A percentile compares a stretch with the other conserved stretches of the same genome.
These are phyloP conservation scores for Nemapogon koenigi DNA, from an alignment of 2,888 invertebrate species.

Conservation along the genomic window DNA sequence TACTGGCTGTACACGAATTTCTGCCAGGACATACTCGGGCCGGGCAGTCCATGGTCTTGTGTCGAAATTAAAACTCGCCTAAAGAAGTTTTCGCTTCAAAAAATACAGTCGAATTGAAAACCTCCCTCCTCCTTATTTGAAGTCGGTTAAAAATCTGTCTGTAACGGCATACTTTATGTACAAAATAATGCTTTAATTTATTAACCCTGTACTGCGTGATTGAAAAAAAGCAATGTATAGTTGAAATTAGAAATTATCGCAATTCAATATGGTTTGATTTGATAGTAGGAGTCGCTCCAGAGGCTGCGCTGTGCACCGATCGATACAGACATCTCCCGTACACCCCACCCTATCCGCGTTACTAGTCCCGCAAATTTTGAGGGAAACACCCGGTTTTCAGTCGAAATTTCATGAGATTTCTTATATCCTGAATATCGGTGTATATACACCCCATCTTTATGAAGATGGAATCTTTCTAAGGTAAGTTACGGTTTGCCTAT, in stretches of 20 bases:
- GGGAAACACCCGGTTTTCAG: slow-evolving; percentile 9
- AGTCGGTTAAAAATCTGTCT: too few relatives aligned
- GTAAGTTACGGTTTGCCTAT: too few relatives aligned
- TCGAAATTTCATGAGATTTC: slow-evolving; percentile 13
- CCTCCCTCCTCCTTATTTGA: too few relatives aligned
- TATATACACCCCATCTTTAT: background rate
- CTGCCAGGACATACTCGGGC: too few relatives aligned
- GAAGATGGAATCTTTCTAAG: slow-evolving; percentile 1
- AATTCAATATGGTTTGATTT: background rate
- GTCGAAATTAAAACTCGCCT: too few relatives aligned
- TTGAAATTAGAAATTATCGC: background rate
- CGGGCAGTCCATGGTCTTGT: too few relatives aligned
- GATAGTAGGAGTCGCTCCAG: slow-evolving; percentile 21
- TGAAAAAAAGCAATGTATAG: slow-evolving; percentile 1
- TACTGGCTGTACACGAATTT: too few relatives aligned
- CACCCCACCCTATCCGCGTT: slow-evolving; percentile 23
- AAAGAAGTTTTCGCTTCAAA: too few relatives aligned
- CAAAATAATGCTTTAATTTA: too few relatives aligned
- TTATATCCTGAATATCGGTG: slow-evolving; percentile 12
- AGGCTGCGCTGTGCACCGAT: slow-evolving; percentile 48
- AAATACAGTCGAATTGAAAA: too few relatives aligned
- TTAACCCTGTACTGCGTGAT: too few relatives aligned
- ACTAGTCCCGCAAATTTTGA: background rate
- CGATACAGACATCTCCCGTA: slow-evolving; percentile 29
- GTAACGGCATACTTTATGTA: too few relatives aligned